Percentiles rank a stretch among this genome's conserved stretches.
phyloP scores from a whole-genome alignment of 2,888 invertebrate species.

The Cataglyphis altisquamis region DNA sequence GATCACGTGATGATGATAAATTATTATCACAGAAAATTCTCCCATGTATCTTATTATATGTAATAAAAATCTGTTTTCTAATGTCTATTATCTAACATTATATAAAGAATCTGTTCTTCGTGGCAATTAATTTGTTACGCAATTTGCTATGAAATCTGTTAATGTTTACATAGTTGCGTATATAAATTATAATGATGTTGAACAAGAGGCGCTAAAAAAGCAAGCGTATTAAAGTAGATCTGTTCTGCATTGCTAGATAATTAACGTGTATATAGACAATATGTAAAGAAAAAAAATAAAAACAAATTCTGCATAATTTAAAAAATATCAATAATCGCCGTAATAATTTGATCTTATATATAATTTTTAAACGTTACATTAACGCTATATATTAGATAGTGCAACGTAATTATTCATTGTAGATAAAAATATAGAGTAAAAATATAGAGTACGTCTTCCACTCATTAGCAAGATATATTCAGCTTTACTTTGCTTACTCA shows the following conservation, averaged over 20 bases:
- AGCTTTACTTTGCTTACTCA: conserved; percentile 12
- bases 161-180: not conserved
- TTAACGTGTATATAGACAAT: not conserved
- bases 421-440: no score
- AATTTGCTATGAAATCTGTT: not conserved
- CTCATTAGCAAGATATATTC: not conserved
- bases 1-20: not conserved
- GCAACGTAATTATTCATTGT: not conserved
- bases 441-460: not conserved
- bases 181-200: not conserved
- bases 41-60: not conserved
- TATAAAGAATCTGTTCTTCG: not conserved
- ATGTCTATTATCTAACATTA: not conserved
- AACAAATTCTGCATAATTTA: not conserved
- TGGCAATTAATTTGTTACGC: not conserved
- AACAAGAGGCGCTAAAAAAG: not conserved
- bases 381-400: not conserved
- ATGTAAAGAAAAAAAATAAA: not conserved
- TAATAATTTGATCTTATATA: not conserved
- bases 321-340: not conserved
- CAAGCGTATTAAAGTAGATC: not conserved
- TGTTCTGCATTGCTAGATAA: not conserved
- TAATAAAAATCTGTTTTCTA: not conserved
- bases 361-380: not conserved
- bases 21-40: not conserved